These are phyloP conservation scores for Chloroclystis v-ata DNA, from an alignment of 2,888 invertebrate genomes.

Conservation along the genomic window DNA sequence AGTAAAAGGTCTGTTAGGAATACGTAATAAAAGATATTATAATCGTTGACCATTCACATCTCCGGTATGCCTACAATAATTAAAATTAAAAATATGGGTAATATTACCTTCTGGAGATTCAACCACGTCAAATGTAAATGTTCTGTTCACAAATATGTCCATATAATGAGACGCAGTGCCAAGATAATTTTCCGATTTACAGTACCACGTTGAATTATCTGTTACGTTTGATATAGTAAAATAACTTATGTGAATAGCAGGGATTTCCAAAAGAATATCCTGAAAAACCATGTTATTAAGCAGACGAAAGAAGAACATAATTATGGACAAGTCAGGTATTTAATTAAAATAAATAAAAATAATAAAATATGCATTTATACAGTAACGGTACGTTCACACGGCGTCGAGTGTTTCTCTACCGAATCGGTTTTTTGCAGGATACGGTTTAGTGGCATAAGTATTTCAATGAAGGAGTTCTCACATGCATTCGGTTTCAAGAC, in stretches of 20 bases:
- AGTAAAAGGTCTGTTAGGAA: no score
- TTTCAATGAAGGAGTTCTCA: conserved; percentile 28
- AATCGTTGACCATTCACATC: no score
- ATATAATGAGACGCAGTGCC: conserved; percentile 35
- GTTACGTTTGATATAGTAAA: conserved; percentile 40
- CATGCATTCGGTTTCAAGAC: conserved; percentile 27
- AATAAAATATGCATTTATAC: no score
- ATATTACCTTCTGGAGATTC: conserved; percentile 51
- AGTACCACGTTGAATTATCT: conserved; percentile 46
- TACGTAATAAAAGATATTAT: no score
- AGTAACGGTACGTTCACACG: conserved; percentile 18
- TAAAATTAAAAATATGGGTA: no score
- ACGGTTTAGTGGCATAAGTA: conserved; percentile 27
- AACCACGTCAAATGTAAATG: conserved; percentile 49
- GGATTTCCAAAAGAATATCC: conserved; percentile 49
- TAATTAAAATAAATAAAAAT: no score
- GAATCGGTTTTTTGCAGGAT: conserved; percentile 28
- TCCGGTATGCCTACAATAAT: no score
- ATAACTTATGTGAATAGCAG: conserved; percentile 52
- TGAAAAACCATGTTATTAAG: conserved; percentile 8
- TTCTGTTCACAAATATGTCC: conserved; percentile 49
- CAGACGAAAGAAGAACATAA: background rate
- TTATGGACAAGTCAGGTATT: background rate
- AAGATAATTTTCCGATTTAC: conserved; percentile 44
- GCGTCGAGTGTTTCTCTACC: conserved; percentile 26